A percentile compares a stretch with the other conserved stretches of the same genome.
phyloP scores from a whole-genome alignment of 2,888 invertebrate genomes.

The Microdon myrmicae region DNA sequence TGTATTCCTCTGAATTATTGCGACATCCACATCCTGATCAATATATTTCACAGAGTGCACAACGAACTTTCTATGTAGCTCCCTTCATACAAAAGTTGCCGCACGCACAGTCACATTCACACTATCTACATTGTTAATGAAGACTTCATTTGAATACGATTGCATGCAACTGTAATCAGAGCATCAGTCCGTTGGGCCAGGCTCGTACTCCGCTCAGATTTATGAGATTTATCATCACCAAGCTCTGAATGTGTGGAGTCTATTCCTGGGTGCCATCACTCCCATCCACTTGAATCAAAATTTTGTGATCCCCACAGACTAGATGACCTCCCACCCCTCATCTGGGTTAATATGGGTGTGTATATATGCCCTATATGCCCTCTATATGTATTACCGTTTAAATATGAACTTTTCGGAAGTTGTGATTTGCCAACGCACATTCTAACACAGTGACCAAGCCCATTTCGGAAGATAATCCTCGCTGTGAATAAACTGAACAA shows the following conservation, averaged over 20 bases:
- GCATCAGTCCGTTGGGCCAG: too few species aligned
- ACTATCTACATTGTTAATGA: constrained; percentile 50
- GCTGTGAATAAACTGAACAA: constrained; percentile 19
- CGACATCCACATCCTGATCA: constrained; percentile 44
- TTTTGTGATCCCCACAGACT: too few species aligned
- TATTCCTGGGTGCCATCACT: too few species aligned
- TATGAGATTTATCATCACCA: too few species aligned
- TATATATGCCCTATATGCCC: constrained; percentile 40
- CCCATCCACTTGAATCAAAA: too few species aligned
- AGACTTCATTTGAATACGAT: constrained; percentile 48
- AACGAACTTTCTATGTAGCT: constrained; percentile 35
- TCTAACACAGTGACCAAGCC: constrained; percentile 2
- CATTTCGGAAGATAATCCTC: constrained; percentile 11
- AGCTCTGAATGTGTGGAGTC: constrained; percentile 39
- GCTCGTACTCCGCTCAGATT: too few species aligned
- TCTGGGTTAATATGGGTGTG: too few species aligned
- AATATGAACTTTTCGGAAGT: constrained; percentile 17
- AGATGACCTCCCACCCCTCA: constrained; percentile 29
- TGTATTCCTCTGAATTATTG: constrained; percentile 11
- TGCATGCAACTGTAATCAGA: constrained; percentile 49
- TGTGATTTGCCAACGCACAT: constrained; percentile 11
- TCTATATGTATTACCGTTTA: constrained; percentile 38
- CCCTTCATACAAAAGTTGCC: too few species aligned
- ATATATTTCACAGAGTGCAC: constrained; percentile 42
- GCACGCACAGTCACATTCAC: too few species aligned